Base-by-base conservation (phyloP, 2,113 vertebrate species). In the Salminus brasiliensis region DNA sequence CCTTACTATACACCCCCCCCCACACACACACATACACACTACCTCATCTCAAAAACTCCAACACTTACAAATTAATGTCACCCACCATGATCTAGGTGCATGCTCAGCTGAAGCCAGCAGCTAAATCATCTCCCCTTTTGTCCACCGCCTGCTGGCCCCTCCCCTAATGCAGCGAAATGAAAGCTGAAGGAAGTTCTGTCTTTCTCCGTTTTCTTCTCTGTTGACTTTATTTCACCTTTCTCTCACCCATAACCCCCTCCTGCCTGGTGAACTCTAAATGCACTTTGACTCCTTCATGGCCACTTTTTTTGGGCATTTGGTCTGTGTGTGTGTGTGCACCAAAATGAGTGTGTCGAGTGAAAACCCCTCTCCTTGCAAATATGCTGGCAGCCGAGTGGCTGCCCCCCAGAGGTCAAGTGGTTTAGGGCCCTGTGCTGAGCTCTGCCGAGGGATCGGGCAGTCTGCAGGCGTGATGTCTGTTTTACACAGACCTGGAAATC, bases 201-300 rank as follows among this genome's bases (percentile, higher is more conserved):
- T 55, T 68, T 81, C 70, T 76, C 71, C 29, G 86, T 84, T 74
- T 78, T 75, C 86, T 78, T 80, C 77, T 84, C 80, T 85, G 89
- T 91, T 91, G 86, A 89, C 72, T 49, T 52, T 79, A 67, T 77
- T 79, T 39, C 57, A 30, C 74, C 83, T 81, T 85, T 84, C 80
- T 80, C 34, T 81, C 73, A 80, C 80, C 82, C 79, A 18, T 80
- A 69, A 80, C 80, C 80, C 29, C 78, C 85, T 75, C 74, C 71
- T 30, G 82, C 91, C 78, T 84, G 59, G 74, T 92, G 92, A 93
- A 92, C 92, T 92, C 90, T 85, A 23, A 11, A 30, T 81, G 88
- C 88, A 89, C 93, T 91, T 85, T 92, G 91, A 92, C 92, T 91
- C 76, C 52, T 85, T 75, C 12, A 45, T 89, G 88, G 85, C 83